Base-by-base conservation (phyloP, 2,113 vertebrate genomes). In the Rhinopomastus cyanomelas region DNA sequence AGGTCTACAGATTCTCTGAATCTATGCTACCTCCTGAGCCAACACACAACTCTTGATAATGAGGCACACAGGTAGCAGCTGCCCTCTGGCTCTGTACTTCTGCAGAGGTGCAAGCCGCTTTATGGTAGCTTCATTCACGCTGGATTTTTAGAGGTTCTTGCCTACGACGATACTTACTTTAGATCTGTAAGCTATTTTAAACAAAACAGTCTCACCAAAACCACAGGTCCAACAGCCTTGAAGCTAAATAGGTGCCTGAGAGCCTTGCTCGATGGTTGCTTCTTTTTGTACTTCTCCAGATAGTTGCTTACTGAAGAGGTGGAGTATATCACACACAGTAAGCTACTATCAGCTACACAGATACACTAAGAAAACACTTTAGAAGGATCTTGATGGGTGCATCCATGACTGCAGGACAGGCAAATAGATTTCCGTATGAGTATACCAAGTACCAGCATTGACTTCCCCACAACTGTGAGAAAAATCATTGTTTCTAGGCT, bases 41-140 rank as follows among this genome's bases (percentile, higher is more conserved):
- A 90, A 48, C 25, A 74, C 60, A 64, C 62, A 77, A 37, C 71
- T 82, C 78, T 42, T 89, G 64, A 76, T 80, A 87, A 74, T n/a
- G 66, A 93, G 75, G 42, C 87, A 42, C 84, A 89, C 74, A 87
- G 62, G 77, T 3, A 87, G 75, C 74, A 92, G 89, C 89, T 94
- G 64, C 85, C 89, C 91, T 92, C 87, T 68, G 69, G 84, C 78
- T 84, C 81, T 59, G 39, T 56, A 23, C 52, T 78, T 90, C 57
- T 62, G 27, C 36, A 76, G 78, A 93, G 61, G 68, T 75, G 44
- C 75, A 85, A 82, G 65, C 59, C 79, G 66, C 60, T 79, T 76
- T 44, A 80, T 30, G 37, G 75, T 52, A 92, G 72, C 72, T 87
- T 60, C 91, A 51, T 44, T 85, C 69, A 80, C 52, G 52, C 12